These are phyloP conservation scores for Pithys albifrons DNA, from an alignment of 2,113 vertebrate genomes.

Conservation along the genomic window DNA sequence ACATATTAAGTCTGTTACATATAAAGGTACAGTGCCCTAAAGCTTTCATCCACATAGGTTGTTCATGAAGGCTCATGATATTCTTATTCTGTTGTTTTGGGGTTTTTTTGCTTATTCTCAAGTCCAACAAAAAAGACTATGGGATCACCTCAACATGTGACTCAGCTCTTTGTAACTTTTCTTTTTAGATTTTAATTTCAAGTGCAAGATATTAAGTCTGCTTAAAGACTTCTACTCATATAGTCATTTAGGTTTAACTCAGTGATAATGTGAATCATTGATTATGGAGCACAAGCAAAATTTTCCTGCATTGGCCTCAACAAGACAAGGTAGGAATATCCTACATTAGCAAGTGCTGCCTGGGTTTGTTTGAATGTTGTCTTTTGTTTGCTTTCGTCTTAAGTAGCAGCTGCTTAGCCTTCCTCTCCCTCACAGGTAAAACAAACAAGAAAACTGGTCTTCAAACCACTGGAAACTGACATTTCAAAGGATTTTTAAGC, in stretches of 20 bases:
- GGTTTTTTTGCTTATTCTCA: not conserved
- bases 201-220: rapidly evolving
- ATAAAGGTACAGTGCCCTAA: rapidly evolving
- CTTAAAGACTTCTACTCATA: not conserved
- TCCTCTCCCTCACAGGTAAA: not conserved
- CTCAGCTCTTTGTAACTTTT: not conserved
- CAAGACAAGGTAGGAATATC: not conserved
- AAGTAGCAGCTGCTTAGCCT: not conserved
- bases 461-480: not conserved
- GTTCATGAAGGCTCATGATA: not conserved
- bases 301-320: not conserved
- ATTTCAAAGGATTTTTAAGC: not conserved
- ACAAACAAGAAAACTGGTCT: not conserved
- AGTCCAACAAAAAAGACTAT: rapidly evolving
- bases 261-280: not conserved
- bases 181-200: rapidly evolving
- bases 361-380: not conserved
- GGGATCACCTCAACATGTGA: rapidly evolving
- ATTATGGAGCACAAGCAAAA: not conserved
- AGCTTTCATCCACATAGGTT: not conserved
- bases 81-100: not conserved
- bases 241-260: not conserved
- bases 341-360: not conserved
- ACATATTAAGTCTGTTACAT: not conserved
- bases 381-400: not conserved